Percentiles rank a stretch among this genome's conserved stretches.
Evolutionary conservation across 2,113 vertebrate genomes (phyloP).

Genomic region (Neotoma lepida): DNA sequence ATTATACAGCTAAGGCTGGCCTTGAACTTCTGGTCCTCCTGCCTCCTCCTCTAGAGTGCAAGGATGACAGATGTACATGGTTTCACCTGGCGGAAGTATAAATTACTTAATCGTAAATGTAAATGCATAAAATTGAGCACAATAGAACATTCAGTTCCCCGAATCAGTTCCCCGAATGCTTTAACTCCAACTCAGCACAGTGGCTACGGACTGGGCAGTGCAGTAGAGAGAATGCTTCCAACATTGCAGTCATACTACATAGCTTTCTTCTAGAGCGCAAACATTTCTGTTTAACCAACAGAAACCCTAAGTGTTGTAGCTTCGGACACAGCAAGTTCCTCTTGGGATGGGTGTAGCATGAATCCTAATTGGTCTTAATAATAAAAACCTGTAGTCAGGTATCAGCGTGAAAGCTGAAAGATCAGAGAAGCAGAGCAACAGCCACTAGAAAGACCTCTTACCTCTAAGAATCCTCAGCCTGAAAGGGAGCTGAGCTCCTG

Average conservation of each 20-base stretch:
- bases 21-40: not conserved
- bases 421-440: too few species aligned
- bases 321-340: not conserved
- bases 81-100: not conserved
- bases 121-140: not conserved
- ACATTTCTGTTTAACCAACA: not conserved
- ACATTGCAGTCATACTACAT: too few species aligned
- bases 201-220: not conserved
- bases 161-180: not conserved
- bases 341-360: too few species aligned
- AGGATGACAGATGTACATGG: not conserved
- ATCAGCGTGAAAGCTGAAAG: too few species aligned
- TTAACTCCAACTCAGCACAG: not conserved
- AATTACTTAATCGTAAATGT: not conserved
- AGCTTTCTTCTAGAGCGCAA: not conserved
- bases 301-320: not conserved
- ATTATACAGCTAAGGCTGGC: not conserved
- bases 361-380: too few species aligned
- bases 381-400: too few species aligned
- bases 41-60: not conserved
- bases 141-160: not conserved
- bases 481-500: too few species aligned
- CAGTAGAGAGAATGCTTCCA: not conserved
- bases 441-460: too few species aligned
- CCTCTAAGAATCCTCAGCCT: too few species aligned